A percentile compares a stretch with the other conserved stretches of the same genome.
These are phyloP conservation scores for Nibea coibor DNA, from an alignment of 2,113 vertebrate genomes.

Conservation along the genomic window DNA sequence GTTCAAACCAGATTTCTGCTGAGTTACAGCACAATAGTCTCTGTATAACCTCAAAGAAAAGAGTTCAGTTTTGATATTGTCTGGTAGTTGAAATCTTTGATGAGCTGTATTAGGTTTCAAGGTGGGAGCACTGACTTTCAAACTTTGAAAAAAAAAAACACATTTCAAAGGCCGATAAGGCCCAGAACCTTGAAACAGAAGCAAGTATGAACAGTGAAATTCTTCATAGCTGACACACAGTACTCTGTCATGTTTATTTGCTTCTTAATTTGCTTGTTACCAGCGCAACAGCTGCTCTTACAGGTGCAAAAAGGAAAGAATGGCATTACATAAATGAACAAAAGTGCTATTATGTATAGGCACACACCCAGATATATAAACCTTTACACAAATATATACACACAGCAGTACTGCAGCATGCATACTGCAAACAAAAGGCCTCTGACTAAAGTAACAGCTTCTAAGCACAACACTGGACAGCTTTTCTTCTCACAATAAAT, in stretches of 20 bases:
- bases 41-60: not conserved
- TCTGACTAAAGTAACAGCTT: not conserved
- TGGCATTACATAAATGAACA: not conserved
- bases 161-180: not conserved
- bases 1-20: not conserved
- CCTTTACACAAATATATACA: not conserved
- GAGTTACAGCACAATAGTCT: not conserved
- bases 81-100: not conserved
- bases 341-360: no score
- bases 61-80: not conserved
- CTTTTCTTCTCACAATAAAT: no score
- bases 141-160: not conserved
- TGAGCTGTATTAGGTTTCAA: not conserved
- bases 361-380: not conserved
- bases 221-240: not conserved
- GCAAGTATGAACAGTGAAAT: not conserved
- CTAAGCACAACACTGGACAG: not conserved
- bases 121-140: not conserved
- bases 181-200: not conserved
- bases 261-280: not conserved
- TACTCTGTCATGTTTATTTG: not conserved
- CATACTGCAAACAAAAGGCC: not conserved
- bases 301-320: not conserved
- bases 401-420: not conserved
- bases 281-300: not conserved